Base-by-base conservation (phyloP, 2,113 vertebrate genomes). In the Glareola pratincola region DNA sequence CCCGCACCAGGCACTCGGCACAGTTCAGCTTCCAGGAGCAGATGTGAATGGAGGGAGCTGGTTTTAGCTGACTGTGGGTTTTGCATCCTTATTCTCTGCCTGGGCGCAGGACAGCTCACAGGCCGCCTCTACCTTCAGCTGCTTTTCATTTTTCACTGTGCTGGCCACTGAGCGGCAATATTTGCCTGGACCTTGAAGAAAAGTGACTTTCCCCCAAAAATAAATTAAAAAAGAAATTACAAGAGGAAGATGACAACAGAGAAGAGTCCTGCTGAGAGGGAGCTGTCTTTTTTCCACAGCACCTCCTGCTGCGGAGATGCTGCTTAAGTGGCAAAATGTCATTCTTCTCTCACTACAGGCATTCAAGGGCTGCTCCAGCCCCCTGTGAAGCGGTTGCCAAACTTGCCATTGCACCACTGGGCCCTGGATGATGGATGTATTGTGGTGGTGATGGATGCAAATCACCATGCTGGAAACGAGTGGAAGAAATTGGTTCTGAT, bases 371-470 rank as follows among this genome's bases (percentile, higher is more conserved):
- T 82, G 73, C 75, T 92, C 77, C 80, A 50, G 68, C n/a, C 30
- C 60, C 68, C n/a, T 34, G 24, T 43, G 60, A 92, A 91, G 73
- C 84, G 18, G 30, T 82, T 95, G 77, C 71, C 92, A 89, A 96
- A 91, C 39, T 57, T 87, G 69, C 87, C 83, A 50, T 74, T 73
- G 51, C 47, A 78, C 69, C 79, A 85, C 69, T 79, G 94, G 92
- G 82, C 77, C 88, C 51, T 41, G 37, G 56, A 53, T 92, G 92
- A 85, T 82, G 67, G 51, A 96, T 96, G 97, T 26, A 68, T 72
- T 47, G 37, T 77, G 85, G 96, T 91, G 83, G 63, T 91, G 92
- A 94, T 79, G 84, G 92, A 97, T 95, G 86, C 94, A 96, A 96
- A 97, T 95, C 85, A 92, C 92, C 85, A 78, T 56, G 54, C 94